These are phyloP conservation scores for Schlechtendalia chinensis DNA, from an alignment of 1,140 invertebrate species.

Conservation along the genomic window DNA sequence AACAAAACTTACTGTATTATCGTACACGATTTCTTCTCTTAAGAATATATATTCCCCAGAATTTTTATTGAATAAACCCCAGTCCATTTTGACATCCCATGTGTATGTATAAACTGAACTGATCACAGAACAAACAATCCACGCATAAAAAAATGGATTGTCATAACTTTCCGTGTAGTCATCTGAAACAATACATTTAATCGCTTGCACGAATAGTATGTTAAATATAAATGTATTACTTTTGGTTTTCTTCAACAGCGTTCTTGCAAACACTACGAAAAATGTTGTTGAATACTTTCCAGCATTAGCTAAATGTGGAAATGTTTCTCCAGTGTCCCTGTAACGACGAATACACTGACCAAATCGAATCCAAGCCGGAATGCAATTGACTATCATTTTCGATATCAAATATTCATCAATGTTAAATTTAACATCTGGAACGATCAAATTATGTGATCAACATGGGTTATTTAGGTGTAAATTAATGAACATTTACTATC, in stretches of 20 bases:
- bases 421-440: constrained; percentile 44
- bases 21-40: constrained; percentile 76
- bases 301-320: constrained; percentile 76
- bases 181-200: constrained; percentile 57
- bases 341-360: constrained; percentile 83
- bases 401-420: constrained; percentile 42
- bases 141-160: constrained; percentile 80
- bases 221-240: not conserved
- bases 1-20: constrained; percentile 59
- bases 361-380: constrained; percentile 85
- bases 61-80: constrained; percentile 90
- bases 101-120: constrained; percentile 83
- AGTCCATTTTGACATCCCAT: constrained; percentile 98
- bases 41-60: constrained; percentile 79
- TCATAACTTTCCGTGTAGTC: constrained; percentile 63
- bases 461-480: not conserved
- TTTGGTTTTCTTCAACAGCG: constrained; percentile 56
- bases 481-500: not conserved
- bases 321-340: constrained; percentile 63
- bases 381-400: constrained; percentile 63
- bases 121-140: constrained; percentile 72
- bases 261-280: constrained; percentile 69
- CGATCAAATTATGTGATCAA: not conserved
- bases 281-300: constrained; percentile 82
- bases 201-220: not conserved